Evolutionary conservation across 2,888 invertebrate genomes (phyloP).

Genomic region (Sussaba pulchella): DNA sequence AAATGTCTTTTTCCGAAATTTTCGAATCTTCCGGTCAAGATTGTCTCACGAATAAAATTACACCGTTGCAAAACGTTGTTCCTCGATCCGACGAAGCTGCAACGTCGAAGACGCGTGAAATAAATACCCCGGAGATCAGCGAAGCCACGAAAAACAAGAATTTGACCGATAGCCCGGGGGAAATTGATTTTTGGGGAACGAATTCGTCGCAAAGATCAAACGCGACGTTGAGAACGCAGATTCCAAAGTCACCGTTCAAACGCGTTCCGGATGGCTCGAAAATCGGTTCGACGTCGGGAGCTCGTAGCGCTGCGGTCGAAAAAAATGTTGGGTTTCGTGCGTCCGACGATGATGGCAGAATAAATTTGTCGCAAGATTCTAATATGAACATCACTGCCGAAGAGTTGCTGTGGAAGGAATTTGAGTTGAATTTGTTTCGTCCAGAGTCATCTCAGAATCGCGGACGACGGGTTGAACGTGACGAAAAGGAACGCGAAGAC

Average conservation of each 20-base stretch:
- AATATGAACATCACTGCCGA: slow-evolving; percentile 75
- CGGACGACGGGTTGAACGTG: slow-evolving; percentile 3
- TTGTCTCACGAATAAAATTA: background rate
- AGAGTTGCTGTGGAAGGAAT: slow-evolving; percentile 68
- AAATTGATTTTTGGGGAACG: background rate
- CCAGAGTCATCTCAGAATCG: slow-evolving; percentile 4
- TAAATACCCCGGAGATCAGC: background rate
- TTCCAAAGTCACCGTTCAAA: background rate
- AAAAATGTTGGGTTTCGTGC: background rate
- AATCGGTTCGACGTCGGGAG: background rate
- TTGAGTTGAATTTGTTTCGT: slow-evolving; percentile 76
- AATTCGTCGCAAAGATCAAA: background rate
- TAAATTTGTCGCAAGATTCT: slow-evolving; percentile 56
- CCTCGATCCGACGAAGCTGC: background rate
- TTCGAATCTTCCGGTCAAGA: background rate
- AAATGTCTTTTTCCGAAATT: background rate
- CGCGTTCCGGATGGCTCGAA: background rate
- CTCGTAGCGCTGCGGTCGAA: background rate
- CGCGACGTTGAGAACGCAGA: background rate
- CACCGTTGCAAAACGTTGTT: background rate
- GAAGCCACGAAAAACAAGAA: background rate
- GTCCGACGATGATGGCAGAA: background rate
- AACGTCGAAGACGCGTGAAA: no score
- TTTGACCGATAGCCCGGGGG: background rate
- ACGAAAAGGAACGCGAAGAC: slow-evolving; percentile 43